phyloP scores from a whole-genome alignment of 2,888 invertebrate genomes.

The Hypolimnas misippus region DNA sequence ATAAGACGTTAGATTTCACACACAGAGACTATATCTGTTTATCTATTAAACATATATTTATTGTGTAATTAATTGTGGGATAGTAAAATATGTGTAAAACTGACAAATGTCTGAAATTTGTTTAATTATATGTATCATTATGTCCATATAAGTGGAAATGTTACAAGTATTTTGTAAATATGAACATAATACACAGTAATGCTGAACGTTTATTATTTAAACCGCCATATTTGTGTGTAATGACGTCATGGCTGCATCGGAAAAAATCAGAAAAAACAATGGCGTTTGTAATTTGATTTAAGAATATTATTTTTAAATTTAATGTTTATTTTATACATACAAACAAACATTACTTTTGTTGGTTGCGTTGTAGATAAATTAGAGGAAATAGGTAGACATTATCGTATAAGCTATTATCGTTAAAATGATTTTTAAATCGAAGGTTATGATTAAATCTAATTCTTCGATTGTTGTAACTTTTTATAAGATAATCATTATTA shows the following conservation, averaged over 20 bases:
- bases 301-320: background rate
- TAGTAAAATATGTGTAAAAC: background rate
- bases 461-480: background rate
- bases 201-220: no score
- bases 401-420: background rate
- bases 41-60: background rate
- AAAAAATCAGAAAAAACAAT: background rate
- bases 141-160: no score
- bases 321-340: background rate
- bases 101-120: background rate
- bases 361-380: background rate
- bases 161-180: no score
- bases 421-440: background rate
- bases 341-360: background rate
- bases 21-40: background rate
- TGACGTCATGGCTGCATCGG: no score
- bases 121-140: no score
- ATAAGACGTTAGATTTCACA: background rate
- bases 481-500: conserved; percentile 11
- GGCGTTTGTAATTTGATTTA: background rate
- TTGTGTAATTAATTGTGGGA: no score
- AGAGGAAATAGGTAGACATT: background rate
- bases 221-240: no score
- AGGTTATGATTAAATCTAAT: background rate
- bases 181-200: no score